phyloP scores from a whole-genome alignment of 2,888 invertebrate genomes.

The Hofmannophila pseudospretella region DNA sequence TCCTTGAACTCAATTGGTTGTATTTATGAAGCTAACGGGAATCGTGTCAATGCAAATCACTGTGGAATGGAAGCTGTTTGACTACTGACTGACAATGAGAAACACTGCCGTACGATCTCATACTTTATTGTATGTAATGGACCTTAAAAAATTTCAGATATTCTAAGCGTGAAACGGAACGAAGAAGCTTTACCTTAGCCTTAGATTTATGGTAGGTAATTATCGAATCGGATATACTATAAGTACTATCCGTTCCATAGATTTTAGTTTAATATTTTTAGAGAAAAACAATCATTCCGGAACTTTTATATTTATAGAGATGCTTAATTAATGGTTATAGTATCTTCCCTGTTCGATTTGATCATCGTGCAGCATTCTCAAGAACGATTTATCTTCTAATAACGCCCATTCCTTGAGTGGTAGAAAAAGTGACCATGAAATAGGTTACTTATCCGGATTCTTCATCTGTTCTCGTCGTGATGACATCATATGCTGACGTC shows the following conservation, averaged over 20 bases:
- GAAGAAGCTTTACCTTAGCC: neutral
- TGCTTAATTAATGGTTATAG: constrained; percentile 36
- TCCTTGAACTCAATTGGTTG: constrained; percentile 74
- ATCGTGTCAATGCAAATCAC: constrained; percentile 69
- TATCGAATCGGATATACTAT: neutral
- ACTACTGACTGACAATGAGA: constrained; percentile 43
- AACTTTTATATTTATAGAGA: constrained; percentile 31
- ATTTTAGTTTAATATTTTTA: constrained; percentile 24
- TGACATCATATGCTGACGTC: constrained; percentile 65
- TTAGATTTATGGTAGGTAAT: neutral
- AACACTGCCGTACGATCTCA: constrained; percentile 9
- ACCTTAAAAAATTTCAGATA: constrained; percentile 4
- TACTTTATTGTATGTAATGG: constrained; percentile 8
- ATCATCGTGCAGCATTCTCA: constrained; percentile 35
- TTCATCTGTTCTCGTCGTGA: constrained; percentile 42
- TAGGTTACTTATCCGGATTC: constrained; percentile 68
- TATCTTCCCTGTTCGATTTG: constrained; percentile 37
- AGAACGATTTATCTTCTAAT: constrained; percentile 30
- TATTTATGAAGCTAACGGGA: constrained; percentile 70
- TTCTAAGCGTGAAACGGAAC: neutral
- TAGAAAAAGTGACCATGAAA: constrained; percentile 70
- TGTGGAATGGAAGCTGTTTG: constrained; percentile 52
- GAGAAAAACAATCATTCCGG: constrained; percentile 29
- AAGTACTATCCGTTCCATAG: constrained; percentile 9
- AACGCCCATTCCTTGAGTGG: constrained; percentile 31